Percentiles rank a stretch among this genome's conserved stretches.
These are phyloP conservation scores for Ophiothrix spiculata DNA, from an alignment of 35 echinoderm and acorn worm genomes.

Conservation along the genomic window DNA sequence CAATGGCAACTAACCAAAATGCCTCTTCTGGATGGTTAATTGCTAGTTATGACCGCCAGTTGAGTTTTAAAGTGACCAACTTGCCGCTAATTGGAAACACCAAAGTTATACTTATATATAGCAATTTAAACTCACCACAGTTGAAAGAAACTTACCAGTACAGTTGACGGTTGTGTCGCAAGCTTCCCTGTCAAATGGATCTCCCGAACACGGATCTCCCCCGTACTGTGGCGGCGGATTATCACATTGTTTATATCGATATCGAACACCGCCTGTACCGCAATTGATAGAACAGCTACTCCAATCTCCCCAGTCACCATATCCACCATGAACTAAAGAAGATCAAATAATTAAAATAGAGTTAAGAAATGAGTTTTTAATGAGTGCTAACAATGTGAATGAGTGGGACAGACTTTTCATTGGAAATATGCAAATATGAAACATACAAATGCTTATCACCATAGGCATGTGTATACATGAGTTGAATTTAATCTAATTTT, in stretches of 20 bases:
- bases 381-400: no score
- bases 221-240: constrained; percentile 67
- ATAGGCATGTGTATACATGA: not conserved
- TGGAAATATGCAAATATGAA: no score
- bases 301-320: constrained; percentile 57
- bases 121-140: not conserved
- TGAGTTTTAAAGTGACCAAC: no score
- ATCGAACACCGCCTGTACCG: constrained; percentile 50
- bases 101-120: not conserved
- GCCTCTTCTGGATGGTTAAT: not conserved
- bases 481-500: no score
- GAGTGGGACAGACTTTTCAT: no score
- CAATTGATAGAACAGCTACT: constrained; percentile 58
- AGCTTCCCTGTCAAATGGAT: constrained; percentile 32
- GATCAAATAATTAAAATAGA: not conserved
- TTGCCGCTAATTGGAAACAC: no score
- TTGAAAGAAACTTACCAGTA: constrained; percentile 27
- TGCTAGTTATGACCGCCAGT: no score
- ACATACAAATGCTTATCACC: no score
- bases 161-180: constrained; percentile 42
- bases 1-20: not conserved
- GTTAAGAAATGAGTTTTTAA: not conserved
- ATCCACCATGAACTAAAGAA: constrained; percentile 62
- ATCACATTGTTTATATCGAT: constrained; percentile 55
- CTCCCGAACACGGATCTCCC: constrained; percentile 50